Percentiles rank a stretch among this genome's conserved stretches.
Conservation (phyloP, 1,140 invertebrate species). For the Bombus impatiens region DNA sequence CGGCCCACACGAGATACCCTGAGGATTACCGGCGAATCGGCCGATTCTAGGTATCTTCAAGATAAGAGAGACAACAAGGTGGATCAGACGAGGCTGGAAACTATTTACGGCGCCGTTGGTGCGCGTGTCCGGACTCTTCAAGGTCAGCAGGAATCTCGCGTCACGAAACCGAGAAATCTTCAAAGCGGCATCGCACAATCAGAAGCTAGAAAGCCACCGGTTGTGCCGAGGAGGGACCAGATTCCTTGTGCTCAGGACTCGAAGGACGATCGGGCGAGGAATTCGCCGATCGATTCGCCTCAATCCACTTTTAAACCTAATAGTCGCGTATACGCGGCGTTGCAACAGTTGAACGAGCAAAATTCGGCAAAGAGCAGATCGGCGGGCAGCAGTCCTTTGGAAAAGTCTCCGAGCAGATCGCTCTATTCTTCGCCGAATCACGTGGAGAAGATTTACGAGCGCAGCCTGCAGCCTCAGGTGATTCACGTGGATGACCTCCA, state of each 20-base stretch:
- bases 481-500: slow-evolving; percentile 72
- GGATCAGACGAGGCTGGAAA: slow-evolving; percentile 41
- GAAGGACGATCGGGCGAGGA: background rate
- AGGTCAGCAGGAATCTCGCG: slow-evolving; percentile 51
- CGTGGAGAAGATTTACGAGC: slow-evolving; percentile 74
- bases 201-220: slow-evolving; percentile 40
- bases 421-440: slow-evolving; percentile 64
- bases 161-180: slow-evolving; percentile 39
- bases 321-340: slow-evolving; percentile 50
- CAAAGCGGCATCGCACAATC: slow-evolving; percentile 16
- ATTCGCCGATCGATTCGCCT: slow-evolving; percentile 1
- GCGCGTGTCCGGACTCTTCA: slow-evolving; percentile 56
- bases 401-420: slow-evolving; percentile 34
- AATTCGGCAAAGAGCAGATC: slow-evolving; percentile 36
- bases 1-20: slow-evolving; percentile 33
- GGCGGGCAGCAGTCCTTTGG: background rate
- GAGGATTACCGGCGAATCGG: slow-evolving; percentile 26
- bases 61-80: slow-evolving; percentile 36
- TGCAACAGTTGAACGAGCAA: slow-evolving; percentile 60
- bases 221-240: slow-evolving; percentile 32
- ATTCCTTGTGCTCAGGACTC: background rate
- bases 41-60: slow-evolving; percentile 19
- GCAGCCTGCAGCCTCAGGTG: slow-evolving; percentile 69
- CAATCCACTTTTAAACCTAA: slow-evolving; percentile 69
- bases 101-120: slow-evolving; percentile 53